phyloP scores from a whole-genome alignment of 1,140 invertebrate genomes.

The Rhopalosiphum maidis region DNA sequence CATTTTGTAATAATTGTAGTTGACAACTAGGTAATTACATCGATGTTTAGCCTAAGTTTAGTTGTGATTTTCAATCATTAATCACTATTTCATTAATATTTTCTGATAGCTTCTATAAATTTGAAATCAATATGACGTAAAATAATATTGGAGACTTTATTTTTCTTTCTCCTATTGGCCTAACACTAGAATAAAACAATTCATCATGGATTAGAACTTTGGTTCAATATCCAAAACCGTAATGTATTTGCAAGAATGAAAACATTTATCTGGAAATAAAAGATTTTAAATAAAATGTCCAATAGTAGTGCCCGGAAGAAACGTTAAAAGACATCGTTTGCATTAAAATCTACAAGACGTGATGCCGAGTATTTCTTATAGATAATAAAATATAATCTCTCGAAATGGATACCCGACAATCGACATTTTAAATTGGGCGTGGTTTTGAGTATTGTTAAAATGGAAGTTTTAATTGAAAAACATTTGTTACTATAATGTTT shows the following conservation, averaged over 20 bases:
- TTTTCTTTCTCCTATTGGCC: not conserved
- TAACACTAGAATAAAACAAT: not conserved
- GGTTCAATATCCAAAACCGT: not conserved
- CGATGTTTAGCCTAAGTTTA: not conserved
- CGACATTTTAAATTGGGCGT: not conserved
- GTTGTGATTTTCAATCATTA: not conserved
- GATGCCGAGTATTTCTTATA: not conserved
- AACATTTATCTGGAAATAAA: not conserved
- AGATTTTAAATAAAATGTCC: not conserved
- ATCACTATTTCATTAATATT: not conserved
- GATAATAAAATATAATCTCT: not conserved
- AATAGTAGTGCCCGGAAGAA: not conserved
- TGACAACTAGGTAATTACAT: not conserved
- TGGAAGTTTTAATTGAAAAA: constrained; percentile 9
- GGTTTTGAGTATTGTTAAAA: not conserved
- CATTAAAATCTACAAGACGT: not conserved
- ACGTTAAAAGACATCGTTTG: not conserved
- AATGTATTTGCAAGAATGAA: not conserved
- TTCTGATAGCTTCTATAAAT: not conserved
- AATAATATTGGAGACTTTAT: not conserved
- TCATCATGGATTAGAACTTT: not conserved
- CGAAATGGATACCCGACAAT: not conserved
- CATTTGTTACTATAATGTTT: not conserved
- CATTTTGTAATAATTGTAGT: too few relatives aligned
- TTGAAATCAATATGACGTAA: not conserved